Evolutionary conservation across 2,113 vertebrate species (phyloP).

Genomic region (Stegostoma tigrinum): DNA sequence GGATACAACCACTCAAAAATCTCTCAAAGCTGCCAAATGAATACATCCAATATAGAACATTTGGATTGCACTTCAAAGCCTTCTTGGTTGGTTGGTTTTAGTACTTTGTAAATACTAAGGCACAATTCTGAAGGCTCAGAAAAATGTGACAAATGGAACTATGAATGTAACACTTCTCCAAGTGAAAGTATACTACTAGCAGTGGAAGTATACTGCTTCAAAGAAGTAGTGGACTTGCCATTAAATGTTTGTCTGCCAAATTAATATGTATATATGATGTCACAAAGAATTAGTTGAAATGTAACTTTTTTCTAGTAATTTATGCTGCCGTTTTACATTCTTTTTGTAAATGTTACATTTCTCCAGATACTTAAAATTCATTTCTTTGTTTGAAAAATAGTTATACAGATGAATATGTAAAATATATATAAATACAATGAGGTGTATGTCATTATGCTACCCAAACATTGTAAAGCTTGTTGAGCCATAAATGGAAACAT

Average conservation of each 20-base stretch:
- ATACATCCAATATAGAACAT: conserved; percentile 46
- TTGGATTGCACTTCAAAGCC: conserved; percentile 59
- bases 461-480: conserved; percentile 48
- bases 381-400: neutral
- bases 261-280: conserved; percentile 47
- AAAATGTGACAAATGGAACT: conserved; percentile 59
- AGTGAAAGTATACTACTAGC: conserved; percentile 58
- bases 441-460: conserved; percentile 43
- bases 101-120: conserved; percentile 63
- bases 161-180: conserved; percentile 70
- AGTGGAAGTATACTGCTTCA: conserved; percentile 55
- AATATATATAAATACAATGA: conserved; percentile 40
- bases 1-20: conserved; percentile 26
- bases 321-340: conserved; percentile 37
- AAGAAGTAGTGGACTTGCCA: conserved; percentile 44
- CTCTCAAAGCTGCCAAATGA: conserved; percentile 32
- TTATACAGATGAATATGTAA: conserved; percentile 35
- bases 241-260: conserved; percentile 36
- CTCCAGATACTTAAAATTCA: conserved; percentile 14
- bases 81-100: conserved; percentile 43
- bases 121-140: conserved; percentile 75
- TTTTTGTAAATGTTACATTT: conserved; percentile 37
- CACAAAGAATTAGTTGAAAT: conserved; percentile 25
- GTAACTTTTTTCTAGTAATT: conserved; percentile 34
- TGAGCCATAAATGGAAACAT: conserved; percentile 60